A percentile compares a stretch with the other conserved stretches of the same genome.
Evolutionary conservation across 2,888 invertebrate species (phyloP).

Genomic region (Rhingia campestris): DNA sequence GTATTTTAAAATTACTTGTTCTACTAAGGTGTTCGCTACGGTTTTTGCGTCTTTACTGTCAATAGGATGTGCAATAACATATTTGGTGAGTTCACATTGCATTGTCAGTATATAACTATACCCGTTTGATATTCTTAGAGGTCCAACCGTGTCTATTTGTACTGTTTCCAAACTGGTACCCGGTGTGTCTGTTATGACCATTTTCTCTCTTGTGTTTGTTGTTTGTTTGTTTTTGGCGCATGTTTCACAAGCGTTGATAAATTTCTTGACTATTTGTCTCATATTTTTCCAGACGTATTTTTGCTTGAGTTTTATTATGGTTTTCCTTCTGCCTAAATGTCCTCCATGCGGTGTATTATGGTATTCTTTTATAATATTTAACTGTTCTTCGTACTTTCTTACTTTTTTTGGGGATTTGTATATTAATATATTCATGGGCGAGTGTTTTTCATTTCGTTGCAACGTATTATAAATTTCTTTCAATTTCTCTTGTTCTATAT

Average conservation of each 20-base stretch:
- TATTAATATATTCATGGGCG: constrained; percentile 20
- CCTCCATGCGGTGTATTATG: constrained; percentile 18
- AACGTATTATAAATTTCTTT: constrained; percentile 30
- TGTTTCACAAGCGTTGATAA: neutral
- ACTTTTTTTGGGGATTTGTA: constrained; percentile 5
- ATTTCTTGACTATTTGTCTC: neutral
- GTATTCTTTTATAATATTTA: neutral
- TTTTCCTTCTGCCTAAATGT: constrained; percentile 7
- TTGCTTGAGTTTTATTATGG: constrained; percentile 9
- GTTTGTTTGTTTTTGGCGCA: constrained; percentile 43
- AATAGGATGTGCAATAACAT: constrained; percentile 44
- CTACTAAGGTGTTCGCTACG: constrained; percentile 22
- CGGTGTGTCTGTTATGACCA: constrained; percentile 57
- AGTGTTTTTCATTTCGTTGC: constrained; percentile 26
- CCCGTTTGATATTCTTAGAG: constrained; percentile 25
- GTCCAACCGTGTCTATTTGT: constrained; percentile 45
- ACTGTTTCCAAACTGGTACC: constrained; percentile 40
- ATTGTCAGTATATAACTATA: constrained; percentile 48
- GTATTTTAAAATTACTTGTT: constrained; percentile 34
- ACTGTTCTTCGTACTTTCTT: neutral
- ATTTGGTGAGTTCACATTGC: constrained; percentile 43
- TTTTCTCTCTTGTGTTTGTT: constrained; percentile 36
- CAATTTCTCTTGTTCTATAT: constrained; percentile 3
- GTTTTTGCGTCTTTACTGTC: constrained; percentile 48
- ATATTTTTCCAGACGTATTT: neutral